A percentile compares a stretch with the other conserved stretches of the same genome.
Evolutionary conservation across 2,888 invertebrate genomes (phyloP).

Genomic region (Eudasyphora cyanicolor): DNA sequence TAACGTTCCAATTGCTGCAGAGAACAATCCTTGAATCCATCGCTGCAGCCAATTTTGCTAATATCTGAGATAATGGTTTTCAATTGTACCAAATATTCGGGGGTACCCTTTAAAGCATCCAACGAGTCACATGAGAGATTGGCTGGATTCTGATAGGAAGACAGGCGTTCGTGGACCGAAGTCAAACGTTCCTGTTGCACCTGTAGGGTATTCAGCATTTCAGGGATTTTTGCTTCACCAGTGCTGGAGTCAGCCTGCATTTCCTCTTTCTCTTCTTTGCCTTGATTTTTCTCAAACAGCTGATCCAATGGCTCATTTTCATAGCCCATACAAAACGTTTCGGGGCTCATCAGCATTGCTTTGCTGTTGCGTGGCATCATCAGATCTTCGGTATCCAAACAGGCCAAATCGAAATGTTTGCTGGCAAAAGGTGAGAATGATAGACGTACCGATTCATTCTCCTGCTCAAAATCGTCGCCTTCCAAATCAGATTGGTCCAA

Average conservation of each 20-base stretch:
- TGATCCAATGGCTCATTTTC: constrained; percentile 76
- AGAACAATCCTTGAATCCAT: constrained; percentile 72
- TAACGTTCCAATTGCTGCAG: constrained; percentile 74
- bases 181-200: constrained; percentile 70
- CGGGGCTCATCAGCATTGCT: constrained; percentile 60
- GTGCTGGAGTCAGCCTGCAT: not conserved
- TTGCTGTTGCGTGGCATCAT: constrained; percentile 48
- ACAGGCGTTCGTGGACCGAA: constrained; percentile 71
- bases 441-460: constrained; percentile 69
- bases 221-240: constrained; percentile 62
- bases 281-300: constrained; percentile 70
- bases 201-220: constrained; percentile 72
- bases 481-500: constrained; percentile 74
- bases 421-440: constrained; percentile 71
- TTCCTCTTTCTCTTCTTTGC: constrained; percentile 66
- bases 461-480: constrained; percentile 57
- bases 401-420: constrained; percentile 63
- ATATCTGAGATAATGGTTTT: constrained; percentile 70
- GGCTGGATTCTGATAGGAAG: not conserved
- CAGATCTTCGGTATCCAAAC: constrained; percentile 56
- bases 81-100: constrained; percentile 70
- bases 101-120: constrained; percentile 51
- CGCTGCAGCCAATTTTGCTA: constrained; percentile 70
- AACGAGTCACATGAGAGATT: constrained; percentile 24
- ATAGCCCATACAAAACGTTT: constrained; percentile 72